Conservation (phyloP, 2,888 invertebrate species). For the Heteropelma amictum region DNA sequence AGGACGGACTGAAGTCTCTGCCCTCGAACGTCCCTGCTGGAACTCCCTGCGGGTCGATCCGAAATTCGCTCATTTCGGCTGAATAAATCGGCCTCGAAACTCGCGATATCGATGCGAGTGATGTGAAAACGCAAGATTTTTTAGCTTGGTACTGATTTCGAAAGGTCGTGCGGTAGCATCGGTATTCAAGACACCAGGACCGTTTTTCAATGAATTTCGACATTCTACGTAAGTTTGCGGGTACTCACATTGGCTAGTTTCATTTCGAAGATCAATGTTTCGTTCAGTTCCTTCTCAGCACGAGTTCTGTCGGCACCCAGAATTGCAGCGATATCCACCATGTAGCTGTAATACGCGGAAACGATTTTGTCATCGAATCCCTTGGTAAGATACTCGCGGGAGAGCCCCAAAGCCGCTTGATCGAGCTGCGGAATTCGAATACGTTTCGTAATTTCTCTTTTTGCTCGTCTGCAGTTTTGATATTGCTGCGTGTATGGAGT, state of each 20-base stretch:
- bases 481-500: no score
- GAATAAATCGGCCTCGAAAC: no score
- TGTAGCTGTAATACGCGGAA: conserved; percentile 90
- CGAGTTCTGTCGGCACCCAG: conserved; percentile 87
- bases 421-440: conserved; percentile 83
- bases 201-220: no score
- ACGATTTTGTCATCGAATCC: conserved; percentile 91
- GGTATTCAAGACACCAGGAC: no score
- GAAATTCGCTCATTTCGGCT: no score
- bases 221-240: not conserved
- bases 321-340: conserved; percentile 91
- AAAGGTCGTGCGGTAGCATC: no score
- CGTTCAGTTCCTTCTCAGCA: conserved; percentile 86
- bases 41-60: no score
- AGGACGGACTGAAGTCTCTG: no score
- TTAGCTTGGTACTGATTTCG: no score
- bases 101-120: no score
- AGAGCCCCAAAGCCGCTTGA: conserved; percentile 90
- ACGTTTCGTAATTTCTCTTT: not conserved
- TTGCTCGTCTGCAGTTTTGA: not conserved
- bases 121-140: no score
- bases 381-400: conserved; percentile 91
- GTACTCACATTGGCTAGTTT: conserved; percentile 91
- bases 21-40: no score
- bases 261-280: conserved; percentile 93